phyloP scores from a whole-genome alignment of 2,113 vertebrate species.

The Dolichotis patagonum region DNA sequence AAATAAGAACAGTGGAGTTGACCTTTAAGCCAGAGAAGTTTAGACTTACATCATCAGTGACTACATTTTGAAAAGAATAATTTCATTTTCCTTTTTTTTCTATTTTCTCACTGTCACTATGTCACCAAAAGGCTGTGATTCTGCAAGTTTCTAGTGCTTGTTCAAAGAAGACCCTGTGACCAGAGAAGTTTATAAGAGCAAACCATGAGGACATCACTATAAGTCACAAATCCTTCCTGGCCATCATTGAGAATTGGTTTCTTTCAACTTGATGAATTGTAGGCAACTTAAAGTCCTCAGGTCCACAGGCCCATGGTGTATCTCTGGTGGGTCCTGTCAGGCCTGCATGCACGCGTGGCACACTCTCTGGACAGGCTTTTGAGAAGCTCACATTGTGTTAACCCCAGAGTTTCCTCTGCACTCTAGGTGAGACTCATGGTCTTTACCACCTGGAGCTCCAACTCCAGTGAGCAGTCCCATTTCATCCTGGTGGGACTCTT shows the following conservation, averaged over 20 bases:
- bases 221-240: neutral
- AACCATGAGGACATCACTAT: neutral
- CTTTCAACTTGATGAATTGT: neutral
- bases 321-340: neutral
- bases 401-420: neutral
- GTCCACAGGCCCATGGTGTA: fast-evolving
- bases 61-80: neutral
- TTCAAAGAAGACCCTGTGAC: neutral
- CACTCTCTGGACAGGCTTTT: neutral
- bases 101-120: neutral
- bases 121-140: neutral
- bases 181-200: neutral
- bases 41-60: neutral
- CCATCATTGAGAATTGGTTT: neutral
- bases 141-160: neutral
- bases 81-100: neutral
- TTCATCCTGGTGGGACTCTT: constrained; percentile 68
- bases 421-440: neutral
- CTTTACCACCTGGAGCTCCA: neutral
- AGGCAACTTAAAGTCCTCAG: neutral
- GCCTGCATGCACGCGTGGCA: fast-evolving
- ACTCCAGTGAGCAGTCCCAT: neutral
- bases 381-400: fast-evolving
- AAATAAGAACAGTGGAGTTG: neutral
- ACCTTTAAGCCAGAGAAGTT: neutral